phyloP scores from a whole-genome alignment of 2,888 invertebrate genomes.

The Leptinotarsa rubiginosa region DNA sequence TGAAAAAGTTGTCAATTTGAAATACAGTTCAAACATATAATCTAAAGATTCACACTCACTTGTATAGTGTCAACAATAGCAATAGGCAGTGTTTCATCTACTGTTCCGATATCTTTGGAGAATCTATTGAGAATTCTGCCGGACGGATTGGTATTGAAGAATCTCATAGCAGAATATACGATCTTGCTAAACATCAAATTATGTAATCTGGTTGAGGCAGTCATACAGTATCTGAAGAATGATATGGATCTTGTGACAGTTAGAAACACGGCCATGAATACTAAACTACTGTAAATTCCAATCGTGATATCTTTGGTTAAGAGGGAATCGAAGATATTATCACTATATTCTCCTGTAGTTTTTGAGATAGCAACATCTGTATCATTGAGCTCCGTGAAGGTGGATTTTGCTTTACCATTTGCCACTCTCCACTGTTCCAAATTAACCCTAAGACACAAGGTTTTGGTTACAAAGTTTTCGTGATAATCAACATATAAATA shows the following conservation, averaged over 20 bases:
- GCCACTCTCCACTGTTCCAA: constrained; percentile 68
- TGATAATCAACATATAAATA: constrained; percentile 76
- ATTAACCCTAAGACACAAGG: constrained; percentile 44
- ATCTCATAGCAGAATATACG: constrained; percentile 72
- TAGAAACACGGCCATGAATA: constrained; percentile 60
- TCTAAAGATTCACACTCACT: constrained; percentile 36
- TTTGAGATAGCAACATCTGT: background rate
- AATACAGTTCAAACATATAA: background rate
- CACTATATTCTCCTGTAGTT: background rate
- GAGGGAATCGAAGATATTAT: background rate
- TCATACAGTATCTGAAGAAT: constrained; percentile 69
- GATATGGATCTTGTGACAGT: constrained; percentile 63
- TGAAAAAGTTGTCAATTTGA: constrained; percentile 35
- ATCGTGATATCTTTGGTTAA: constrained; percentile 55
- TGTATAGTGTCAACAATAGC: constrained; percentile 66
- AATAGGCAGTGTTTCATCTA: constrained; percentile 67
- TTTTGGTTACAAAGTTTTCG: constrained; percentile 50
- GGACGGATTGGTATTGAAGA: constrained; percentile 76
- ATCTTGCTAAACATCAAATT: constrained; percentile 67
- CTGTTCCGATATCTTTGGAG: constrained; percentile 74
- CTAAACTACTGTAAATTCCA: constrained; percentile 57
- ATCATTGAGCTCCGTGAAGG: background rate
- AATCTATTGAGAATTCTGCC: constrained; percentile 75
- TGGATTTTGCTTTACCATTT: constrained; percentile 64
- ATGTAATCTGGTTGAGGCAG: constrained; percentile 69